Base-by-base conservation (phyloP, 2,113 vertebrate genomes). In the Hemicordylus capensis region DNA sequence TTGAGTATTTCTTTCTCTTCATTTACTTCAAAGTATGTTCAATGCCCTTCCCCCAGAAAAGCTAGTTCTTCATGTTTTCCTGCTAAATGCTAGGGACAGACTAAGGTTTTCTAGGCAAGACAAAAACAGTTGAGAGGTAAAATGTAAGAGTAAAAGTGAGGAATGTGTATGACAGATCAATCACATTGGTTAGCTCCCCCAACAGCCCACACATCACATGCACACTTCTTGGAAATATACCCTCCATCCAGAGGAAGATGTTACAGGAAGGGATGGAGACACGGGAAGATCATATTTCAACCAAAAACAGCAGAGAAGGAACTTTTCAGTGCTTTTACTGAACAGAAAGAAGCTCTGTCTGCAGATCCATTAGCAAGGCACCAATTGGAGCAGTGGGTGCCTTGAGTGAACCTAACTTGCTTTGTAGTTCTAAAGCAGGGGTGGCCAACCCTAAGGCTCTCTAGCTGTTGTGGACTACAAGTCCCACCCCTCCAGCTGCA, bases 51-150 rank as follows among this genome's bases (percentile, higher is more conserved):
- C n/a, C n/a, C 54, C 4, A 10, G 76, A 79, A 85, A 85, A 72
- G n/a, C 76, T 72, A 20, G 67, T 79, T 70, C 76, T 61, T 69
- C 64, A 59, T 26, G 37, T 85, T 85, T 77, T 78, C 51, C 51
- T 37, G 54, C 39, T 78, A 46, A 85, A 26, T 46, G 31, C 19
- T 46, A 37, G 28, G 39, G 39, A 64, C 24, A 58, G 26, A 4
- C 24, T 34, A 39, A 42, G 26, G 64, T 44, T 64, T 64, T 77
- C 44, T 3, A 78, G 83, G 64, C 64, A 69, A 19, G 46, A 77
- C 64, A 56, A 48, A 61, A 34, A 3, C 12, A 8, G 26, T 26
- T 70, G 12, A 28, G 12, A 44, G 63, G 28, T 54, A 15, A 54
- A 51, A 51, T 51, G 48, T 6, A 51, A 54, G 51, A 54, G 1